phyloP scores from a whole-genome alignment of 2,113 vertebrate species.

The Platysternon megacephalum region DNA sequence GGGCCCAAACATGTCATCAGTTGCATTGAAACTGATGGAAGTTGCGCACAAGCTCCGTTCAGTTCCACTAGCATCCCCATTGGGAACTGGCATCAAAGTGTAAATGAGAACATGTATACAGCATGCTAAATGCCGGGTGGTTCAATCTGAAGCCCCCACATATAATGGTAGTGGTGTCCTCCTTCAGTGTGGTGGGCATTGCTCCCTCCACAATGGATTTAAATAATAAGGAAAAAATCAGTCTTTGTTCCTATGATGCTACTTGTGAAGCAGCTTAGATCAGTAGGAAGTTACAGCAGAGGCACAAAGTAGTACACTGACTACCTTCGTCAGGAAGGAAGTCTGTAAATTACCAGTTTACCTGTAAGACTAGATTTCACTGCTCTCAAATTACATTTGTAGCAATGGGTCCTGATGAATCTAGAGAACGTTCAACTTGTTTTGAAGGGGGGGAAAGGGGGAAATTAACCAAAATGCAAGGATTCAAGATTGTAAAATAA shows the following conservation, averaged over 20 bases:
- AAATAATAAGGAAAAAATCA: not conserved
- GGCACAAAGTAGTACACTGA: not conserved
- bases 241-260: not conserved
- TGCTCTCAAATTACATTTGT: not conserved
- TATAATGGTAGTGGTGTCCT: not conserved
- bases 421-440: not conserved
- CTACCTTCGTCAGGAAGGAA: not conserved
- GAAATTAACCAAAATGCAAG: constrained; percentile 16
- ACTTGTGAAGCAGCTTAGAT: not conserved
- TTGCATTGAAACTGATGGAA: constrained; percentile 19
- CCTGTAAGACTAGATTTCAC: constrained; percentile 25
- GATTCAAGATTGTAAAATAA: not conserved
- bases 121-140: not conserved
- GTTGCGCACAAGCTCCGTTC: not conserved
- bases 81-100: not conserved
- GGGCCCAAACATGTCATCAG: not conserved
- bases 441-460: not conserved
- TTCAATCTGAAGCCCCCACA: not conserved
- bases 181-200: not conserved
- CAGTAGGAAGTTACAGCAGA: not conserved
- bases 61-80: not conserved
- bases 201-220: not conserved
- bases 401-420: not conserved
- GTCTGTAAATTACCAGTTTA: not conserved
- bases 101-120: not conserved